Conservation (phyloP, 2,888 invertebrate genomes). For the Operophtera brumata region DNA sequence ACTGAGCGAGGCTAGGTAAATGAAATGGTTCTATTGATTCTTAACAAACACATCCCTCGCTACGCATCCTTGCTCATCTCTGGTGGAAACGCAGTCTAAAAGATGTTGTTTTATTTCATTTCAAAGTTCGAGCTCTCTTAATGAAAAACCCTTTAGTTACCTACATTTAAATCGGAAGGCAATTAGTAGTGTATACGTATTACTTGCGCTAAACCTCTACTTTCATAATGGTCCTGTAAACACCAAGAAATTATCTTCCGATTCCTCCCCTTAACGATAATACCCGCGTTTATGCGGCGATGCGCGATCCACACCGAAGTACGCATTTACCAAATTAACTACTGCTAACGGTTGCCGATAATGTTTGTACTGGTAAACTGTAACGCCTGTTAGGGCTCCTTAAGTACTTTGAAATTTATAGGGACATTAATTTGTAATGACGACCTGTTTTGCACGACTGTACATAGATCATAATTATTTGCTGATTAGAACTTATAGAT, state of each 20-base stretch:
- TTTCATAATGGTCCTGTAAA: neutral
- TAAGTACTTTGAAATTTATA: neutral
- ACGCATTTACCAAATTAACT: constrained; percentile 24
- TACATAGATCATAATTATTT: neutral
- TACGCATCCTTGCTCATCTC: no score
- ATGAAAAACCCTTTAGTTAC: no score
- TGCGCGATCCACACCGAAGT: constrained; percentile 7
- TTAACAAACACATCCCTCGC: no score
- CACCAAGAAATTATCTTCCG: constrained; percentile 9
- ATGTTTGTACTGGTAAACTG: constrained; percentile 4
- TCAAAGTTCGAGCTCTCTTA: no score
- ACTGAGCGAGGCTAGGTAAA: no score
- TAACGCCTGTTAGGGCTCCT: neutral
- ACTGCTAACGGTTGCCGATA: constrained; percentile 14
- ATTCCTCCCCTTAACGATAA: constrained; percentile 11
- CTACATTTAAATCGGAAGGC: no score
- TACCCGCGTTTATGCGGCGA: constrained; percentile 6
- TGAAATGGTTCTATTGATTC: no score
- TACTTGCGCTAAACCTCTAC: neutral
- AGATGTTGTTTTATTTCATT: no score
- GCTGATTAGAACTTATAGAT: neutral
- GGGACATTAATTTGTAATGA: neutral
- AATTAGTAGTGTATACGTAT: no score
- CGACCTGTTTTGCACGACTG: neutral
- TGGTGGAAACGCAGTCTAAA: no score